Conservation (phyloP, 2,888 invertebrate species). For the Apodemia duryi region DNA sequence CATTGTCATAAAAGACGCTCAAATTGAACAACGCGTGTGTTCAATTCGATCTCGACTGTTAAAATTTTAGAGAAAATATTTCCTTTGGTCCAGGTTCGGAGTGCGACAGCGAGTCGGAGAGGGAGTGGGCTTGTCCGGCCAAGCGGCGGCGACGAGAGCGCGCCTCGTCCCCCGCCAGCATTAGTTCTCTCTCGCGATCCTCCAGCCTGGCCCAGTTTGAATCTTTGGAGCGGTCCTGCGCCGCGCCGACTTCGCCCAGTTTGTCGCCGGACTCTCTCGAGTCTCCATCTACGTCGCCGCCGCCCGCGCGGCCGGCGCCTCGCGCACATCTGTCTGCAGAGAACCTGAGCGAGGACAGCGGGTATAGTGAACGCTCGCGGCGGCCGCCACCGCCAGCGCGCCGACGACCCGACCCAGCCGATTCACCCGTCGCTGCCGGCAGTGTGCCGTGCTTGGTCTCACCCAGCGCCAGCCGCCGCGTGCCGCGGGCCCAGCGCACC, state of each 20-base stretch:
- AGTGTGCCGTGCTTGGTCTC: conserved; percentile 61
- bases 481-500: conserved; percentile 61
- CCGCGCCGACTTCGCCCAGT: conserved; percentile 64
- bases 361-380: conserved; percentile 82
- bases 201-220: conserved; percentile 92
- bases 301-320: conserved; percentile 53
- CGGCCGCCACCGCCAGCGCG: conserved; percentile 54
- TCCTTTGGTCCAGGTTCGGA: conserved; percentile 60
- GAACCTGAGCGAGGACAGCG: conserved; percentile 89
- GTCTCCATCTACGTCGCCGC: conserved; percentile 62
- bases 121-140: conserved; percentile 87
- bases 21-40: conserved; percentile 38
- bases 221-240: conserved; percentile 83
- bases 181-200: conserved; percentile 84
- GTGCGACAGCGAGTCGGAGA: conserved; percentile 84
- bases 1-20: conserved; percentile 67
- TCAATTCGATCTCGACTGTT: conserved; percentile 3
- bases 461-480: conserved; percentile 55
- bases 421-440: conserved; percentile 56
- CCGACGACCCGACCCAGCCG: conserved; percentile 44
- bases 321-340: conserved; percentile 83
- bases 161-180: conserved; percentile 60
- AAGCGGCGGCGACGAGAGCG: conserved; percentile 84
- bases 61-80: conserved; percentile 31
- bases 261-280: conserved; percentile 73